Evolutionary conservation across 2,113 vertebrate species (phyloP).

Genomic region (Saccopteryx leptura): DNA sequence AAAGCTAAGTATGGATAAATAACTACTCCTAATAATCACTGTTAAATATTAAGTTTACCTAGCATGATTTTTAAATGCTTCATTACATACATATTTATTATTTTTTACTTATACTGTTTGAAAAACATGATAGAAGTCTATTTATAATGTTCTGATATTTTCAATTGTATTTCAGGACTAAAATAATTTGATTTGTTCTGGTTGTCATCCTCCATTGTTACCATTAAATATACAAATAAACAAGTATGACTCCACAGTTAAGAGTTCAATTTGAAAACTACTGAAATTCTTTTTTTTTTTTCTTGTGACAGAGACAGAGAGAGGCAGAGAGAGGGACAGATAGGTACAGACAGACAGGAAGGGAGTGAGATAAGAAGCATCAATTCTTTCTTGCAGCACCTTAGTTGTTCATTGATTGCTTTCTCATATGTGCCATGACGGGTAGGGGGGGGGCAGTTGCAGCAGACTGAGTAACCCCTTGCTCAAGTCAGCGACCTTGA

Average conservation of each 20-base stretch:
- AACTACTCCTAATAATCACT: not conserved
- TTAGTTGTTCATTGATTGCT: no score
- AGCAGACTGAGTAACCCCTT: no score
- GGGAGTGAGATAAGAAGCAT: no score
- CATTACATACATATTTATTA: not conserved
- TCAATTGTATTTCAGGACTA: not conserved
- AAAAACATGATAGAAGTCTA: not conserved
- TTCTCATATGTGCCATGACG: no score
- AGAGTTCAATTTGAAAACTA: conserved; percentile 26
- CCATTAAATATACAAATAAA: not conserved
- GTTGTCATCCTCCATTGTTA: conserved; percentile 8
- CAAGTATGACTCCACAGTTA: not conserved
- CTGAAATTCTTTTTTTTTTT: not conserved
- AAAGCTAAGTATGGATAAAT: not conserved
- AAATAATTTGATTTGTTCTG: not conserved
- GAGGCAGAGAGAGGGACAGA: no score
- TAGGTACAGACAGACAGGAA: no score
- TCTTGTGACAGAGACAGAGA: no score
- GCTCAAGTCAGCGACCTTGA: no score
- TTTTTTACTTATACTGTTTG: not conserved
- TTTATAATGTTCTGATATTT: conserved; percentile 1
- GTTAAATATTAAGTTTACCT: not conserved
- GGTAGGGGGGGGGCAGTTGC: no score
- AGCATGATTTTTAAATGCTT: not conserved
- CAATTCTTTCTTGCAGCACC: no score